Evolutionary conservation across 2,113 vertebrate species (phyloP), one percentile per base, ranked within the genome.

Genomic region (Phaethornis superciliosus): DNA sequence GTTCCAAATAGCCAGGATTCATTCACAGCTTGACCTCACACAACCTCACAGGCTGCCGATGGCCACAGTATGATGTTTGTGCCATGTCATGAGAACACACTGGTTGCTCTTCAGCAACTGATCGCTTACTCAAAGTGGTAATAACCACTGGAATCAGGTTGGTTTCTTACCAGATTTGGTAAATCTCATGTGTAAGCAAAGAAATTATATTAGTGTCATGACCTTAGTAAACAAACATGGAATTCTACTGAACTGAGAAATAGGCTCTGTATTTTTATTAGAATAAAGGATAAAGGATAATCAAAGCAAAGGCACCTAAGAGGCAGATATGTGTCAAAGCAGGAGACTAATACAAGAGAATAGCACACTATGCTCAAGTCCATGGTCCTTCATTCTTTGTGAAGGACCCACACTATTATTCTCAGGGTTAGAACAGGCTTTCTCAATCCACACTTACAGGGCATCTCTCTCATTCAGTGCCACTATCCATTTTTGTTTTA

Each of bases 191-290:
- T 33, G 13, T 22, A 82, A 3, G 6, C 62, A 79, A 85, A 81
- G 26, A 89, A 81, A 71, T 89, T 76, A 85, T 14, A 56, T 15
- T 4, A 2, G 20, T 71, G 20, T 68, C 65, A 84, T 35, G 49
- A 70, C 20, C 32, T 55, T 32, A 42, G 32, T 64, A 67, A 88
- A 91, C 12, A 91, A 91, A 85, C 28, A 59, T 0, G 12, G 56
- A 93, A 82, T 82, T 85, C 51, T 44, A 71, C 28, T 68, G 42
- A 88, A 71, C 54, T 74, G 81, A 91, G 52, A 91, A 89, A 88
- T 28, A 63, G 28, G 49, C 26, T 91, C 33, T 37, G 22, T 42
- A 24, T 76, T 91, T 85, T 79, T 90, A 79, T 15, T 52, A 44
- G 49, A 64, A 56, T 52, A 76, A 68, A 76, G 28, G 20, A 52